Conservation (phyloP, 53 echinoderm and acorn worm genomes). For the Paracentrotus lividus region DNA sequence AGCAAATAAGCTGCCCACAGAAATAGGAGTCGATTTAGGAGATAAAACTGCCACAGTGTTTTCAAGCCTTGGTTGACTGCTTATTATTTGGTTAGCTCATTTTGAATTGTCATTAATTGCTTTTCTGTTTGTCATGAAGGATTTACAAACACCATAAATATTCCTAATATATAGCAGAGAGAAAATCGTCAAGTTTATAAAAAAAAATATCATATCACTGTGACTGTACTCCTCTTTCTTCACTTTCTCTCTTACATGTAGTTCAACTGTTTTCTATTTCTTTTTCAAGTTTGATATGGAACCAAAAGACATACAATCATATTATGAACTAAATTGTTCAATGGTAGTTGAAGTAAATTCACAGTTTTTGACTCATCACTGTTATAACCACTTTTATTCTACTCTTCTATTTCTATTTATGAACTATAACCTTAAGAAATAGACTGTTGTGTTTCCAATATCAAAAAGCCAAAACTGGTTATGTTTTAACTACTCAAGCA, state of each 20-base stretch:
- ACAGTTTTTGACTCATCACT: neutral
- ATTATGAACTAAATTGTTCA: neutral
- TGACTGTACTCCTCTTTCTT: no score
- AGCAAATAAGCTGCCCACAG: constrained; percentile 4
- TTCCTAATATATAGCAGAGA: neutral
- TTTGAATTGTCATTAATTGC: constrained; percentile 24
- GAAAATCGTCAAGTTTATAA: neutral
- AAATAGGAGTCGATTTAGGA: neutral
- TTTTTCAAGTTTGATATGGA: neutral
- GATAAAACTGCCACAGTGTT: constrained; percentile 26
- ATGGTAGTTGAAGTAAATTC: neutral
- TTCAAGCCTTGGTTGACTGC: neutral
- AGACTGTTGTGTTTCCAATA: neutral
- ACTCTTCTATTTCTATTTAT: no score
- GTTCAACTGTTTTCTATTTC: neutral
- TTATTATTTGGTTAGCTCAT: neutral
- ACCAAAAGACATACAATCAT: neutral
- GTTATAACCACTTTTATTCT: no score
- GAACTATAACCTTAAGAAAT: neutral
- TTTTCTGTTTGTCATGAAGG: neutral
- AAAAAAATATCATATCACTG: neutral
- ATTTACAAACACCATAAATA: neutral
- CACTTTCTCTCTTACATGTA: neutral
- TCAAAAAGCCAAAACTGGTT: neutral
- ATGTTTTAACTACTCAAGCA: neutral